Percentiles rank a stretch among this genome's conserved stretches.
phyloP scores from a whole-genome alignment of 2,888 invertebrate species.

The Andrena praecox region DNA sequence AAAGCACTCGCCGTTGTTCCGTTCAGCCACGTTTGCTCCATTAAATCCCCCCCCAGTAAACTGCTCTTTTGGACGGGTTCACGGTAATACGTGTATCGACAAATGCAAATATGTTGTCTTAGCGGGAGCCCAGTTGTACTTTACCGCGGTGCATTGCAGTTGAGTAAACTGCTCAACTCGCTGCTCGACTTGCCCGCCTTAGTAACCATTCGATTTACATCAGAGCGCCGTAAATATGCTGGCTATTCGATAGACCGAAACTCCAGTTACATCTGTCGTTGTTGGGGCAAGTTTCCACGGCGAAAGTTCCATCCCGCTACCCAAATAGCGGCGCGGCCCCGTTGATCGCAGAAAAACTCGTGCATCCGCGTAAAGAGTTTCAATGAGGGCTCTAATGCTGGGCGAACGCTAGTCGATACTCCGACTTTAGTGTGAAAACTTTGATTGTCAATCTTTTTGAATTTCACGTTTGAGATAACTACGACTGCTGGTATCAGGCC shows the following conservation, averaged over 20 bases:
- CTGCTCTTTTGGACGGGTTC: neutral
- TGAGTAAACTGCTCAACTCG: conserved; percentile 40
- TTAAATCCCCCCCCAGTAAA: conserved; percentile 3
- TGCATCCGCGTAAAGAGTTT: conserved; percentile 14
- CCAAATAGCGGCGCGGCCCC: conserved; percentile 46
- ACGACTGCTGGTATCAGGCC: too few relatives aligned
- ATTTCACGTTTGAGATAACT: too few relatives aligned
- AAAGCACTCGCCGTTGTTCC: neutral
- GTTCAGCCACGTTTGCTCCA: neutral
- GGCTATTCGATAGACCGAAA: conserved; percentile 40
- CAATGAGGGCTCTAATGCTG: neutral
- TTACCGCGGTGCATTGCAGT: conserved; percentile 39
- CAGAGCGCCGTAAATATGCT: conserved; percentile 48
- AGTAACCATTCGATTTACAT: conserved; percentile 54
- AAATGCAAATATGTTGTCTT: conserved; percentile 39
- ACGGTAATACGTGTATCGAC: conserved; percentile 16
- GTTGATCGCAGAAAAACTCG: conserved; percentile 56
- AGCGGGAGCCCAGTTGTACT: conserved; percentile 17
- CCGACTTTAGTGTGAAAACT: conserved; percentile 7
- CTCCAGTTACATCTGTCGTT: conserved; percentile 52
- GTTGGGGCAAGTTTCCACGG: conserved; percentile 44
- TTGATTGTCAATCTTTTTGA: neutral
- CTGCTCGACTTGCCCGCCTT: conserved; percentile 20
- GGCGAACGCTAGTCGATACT: conserved; percentile 8
- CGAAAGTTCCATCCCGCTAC: conserved; percentile 43